Percentiles rank a stretch among this genome's conserved stretches.
Conservation (phyloP, 2,888 invertebrate genomes). For the Chalcosyrphus nemorum region DNA sequence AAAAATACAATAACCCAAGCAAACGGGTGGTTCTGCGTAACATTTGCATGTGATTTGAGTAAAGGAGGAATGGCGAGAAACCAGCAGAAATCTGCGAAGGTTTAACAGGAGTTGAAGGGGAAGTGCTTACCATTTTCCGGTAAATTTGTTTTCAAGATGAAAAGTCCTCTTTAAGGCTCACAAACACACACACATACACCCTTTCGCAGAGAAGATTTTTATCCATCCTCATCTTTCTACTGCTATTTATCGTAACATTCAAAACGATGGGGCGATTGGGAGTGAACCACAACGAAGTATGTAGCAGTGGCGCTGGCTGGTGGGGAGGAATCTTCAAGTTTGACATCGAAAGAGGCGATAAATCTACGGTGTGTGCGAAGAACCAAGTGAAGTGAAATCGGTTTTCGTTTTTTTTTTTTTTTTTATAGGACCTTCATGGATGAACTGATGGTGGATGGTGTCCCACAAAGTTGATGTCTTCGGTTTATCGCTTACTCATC, state of each 20-base stretch:
- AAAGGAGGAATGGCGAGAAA: neutral
- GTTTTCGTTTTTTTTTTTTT: constrained; percentile 42
- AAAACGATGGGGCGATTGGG: constrained; percentile 50
- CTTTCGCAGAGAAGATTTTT: constrained; percentile 19
- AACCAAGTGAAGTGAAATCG: constrained; percentile 45
- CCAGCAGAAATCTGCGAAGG: neutral
- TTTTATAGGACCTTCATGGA: constrained; percentile 13
- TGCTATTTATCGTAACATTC: constrained; percentile 65
- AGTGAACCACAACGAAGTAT: neutral
- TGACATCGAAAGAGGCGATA: constrained; percentile 69
- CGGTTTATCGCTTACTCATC: constrained; percentile 64
- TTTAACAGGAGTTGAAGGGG: neutral
- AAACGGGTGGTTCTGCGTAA: constrained; percentile 44
- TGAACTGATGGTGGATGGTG: constrained; percentile 27
- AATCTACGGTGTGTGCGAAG: constrained; percentile 50
- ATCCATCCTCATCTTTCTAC: constrained; percentile 50
- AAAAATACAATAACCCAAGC: constrained; percentile 51
- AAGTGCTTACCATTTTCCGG: constrained; percentile 69
- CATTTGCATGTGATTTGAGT: constrained; percentile 67
- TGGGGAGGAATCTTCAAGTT: constrained; percentile 51
- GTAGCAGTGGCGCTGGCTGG: neutral
- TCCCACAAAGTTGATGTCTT: constrained; percentile 61
- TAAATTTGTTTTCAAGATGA: constrained; percentile 72
- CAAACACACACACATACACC: neutral
- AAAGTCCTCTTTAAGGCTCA: constrained; percentile 53